Evolutionary conservation across 92 coral and sea anemone genomes (phyloP), one percentile per base, ranked within the genome.

Genomic region (Siderastrea siderea): DNA sequence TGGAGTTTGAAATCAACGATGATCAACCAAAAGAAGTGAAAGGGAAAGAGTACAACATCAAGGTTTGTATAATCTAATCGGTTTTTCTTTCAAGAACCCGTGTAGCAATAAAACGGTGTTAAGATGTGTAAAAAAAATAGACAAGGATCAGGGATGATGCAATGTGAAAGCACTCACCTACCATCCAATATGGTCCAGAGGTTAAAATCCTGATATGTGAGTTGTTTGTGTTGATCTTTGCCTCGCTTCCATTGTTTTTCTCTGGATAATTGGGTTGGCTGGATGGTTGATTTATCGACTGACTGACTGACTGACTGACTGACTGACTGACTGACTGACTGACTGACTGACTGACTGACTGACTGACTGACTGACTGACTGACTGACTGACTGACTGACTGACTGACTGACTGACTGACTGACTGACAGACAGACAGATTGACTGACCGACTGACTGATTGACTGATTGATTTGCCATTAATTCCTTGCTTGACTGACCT

Each of bases 1-100:
- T 93, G 26, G 93, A 90, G 85, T 93, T 93, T 87, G 96, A 93
- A 75, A 90, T 93, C 17, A 86, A 64, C 26, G 96, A 93, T 69
- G 46, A 76, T 26, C 93, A 87, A 48, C 88, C 89, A 17, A 73
- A 47, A 19, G 93, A 93, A 68, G 84, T 93, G 6, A 89, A 84
- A 79, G 88, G 93, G 79, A 93, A 90, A 46, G 55, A 82, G 16
- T 90, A 93, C 92, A 86, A 86, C 53, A 86, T 86, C 69, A 93
- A 87, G 96, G 96, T 93, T 47, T 60, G 75, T 66, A 1, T 44
- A 49, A 48, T 2, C 14, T 19, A 1, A 26, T 14, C 14, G n/a
- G 48, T 48, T 26, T 1, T 60, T 8, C 19, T 26, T 7, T 55
- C 12, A 4, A 8, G 0, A 14, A 55, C 61, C 61, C 12, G 9